These are phyloP conservation scores for Coluber constrictor DNA, from an alignment of 2,797 vertebrate genomes.

Conservation along the genomic window DNA sequence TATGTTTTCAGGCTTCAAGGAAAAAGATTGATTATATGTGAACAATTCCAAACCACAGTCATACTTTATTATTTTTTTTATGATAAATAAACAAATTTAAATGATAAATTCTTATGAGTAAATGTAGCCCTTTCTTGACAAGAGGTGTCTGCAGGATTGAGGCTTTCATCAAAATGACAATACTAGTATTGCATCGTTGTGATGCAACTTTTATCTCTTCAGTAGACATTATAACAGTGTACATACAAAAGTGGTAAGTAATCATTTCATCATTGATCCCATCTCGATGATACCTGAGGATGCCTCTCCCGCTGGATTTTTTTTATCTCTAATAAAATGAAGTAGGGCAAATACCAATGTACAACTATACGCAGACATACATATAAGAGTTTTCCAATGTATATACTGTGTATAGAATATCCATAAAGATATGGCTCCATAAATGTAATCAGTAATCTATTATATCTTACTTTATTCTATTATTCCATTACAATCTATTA, in stretches of 20 bases:
- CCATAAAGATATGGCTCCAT: neutral
- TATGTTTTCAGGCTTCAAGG: conserved; percentile 93
- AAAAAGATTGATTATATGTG: conserved; percentile 14
- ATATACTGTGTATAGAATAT: neutral
- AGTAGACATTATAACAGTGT: neutral
- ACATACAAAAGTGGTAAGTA: neutral
- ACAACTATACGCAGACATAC: neutral
- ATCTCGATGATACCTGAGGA: neutral
- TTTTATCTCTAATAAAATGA: neutral
- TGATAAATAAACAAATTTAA: too few relatives aligned
- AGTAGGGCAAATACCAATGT: neutral
- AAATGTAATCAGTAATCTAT: neutral
- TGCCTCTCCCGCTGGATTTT: neutral
- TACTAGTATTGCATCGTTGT: neutral
- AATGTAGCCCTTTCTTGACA: neutral
- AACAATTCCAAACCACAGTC: neutral
- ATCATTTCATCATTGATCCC: neutral
- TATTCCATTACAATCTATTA: neutral
- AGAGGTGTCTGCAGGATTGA: neutral
- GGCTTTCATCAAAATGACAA: neutral
- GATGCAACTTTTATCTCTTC: neutral
- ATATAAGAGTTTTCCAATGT: neutral
- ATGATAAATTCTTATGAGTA: neutral
- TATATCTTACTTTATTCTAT: neutral
- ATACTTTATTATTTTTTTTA: neutral